phyloP scores from a whole-genome alignment of 92 coral and sea anemone species.

The Siderastrea siderea region DNA sequence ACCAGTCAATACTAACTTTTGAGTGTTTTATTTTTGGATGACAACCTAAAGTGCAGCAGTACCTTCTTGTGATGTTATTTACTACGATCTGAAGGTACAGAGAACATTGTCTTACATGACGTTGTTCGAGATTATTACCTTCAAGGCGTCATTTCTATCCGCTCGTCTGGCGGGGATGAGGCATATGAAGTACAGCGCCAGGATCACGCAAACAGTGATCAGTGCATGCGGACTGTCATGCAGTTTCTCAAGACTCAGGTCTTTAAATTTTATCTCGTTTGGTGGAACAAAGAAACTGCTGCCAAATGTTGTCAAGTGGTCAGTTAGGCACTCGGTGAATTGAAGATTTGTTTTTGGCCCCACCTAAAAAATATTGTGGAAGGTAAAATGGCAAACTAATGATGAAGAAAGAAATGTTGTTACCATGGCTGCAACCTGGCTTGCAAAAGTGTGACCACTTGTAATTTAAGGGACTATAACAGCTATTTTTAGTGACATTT shows the following conservation, averaged over 20 bases:
- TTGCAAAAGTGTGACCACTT: no score
- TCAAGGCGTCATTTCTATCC: slow-evolving; percentile 78
- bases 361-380: slow-evolving; percentile 55
- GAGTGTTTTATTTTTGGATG: no score
- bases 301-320: slow-evolving; percentile 89
- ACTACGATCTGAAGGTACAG: no score
- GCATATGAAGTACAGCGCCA: slow-evolving; percentile 72
- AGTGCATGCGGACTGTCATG: slow-evolving; percentile 67
- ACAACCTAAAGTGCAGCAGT: no score
- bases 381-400: no score
- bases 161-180: slow-evolving; percentile 86
- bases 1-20: no score
- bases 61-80: no score
- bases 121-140: slow-evolving; percentile 50
- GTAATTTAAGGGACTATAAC: no score
- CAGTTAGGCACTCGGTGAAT: slow-evolving; percentile 74
- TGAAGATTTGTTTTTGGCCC: slow-evolving; percentile 54
- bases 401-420: no score
- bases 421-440: no score
- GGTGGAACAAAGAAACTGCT: slow-evolving; percentile 83
- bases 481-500: no score
- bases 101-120: no score
- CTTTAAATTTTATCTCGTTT: slow-evolving; percentile 82
- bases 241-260: slow-evolving; percentile 19
- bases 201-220: slow-evolving; percentile 68